Conservation (phyloP, 2,113 vertebrate species). For the Ciconia boyciana region DNA sequence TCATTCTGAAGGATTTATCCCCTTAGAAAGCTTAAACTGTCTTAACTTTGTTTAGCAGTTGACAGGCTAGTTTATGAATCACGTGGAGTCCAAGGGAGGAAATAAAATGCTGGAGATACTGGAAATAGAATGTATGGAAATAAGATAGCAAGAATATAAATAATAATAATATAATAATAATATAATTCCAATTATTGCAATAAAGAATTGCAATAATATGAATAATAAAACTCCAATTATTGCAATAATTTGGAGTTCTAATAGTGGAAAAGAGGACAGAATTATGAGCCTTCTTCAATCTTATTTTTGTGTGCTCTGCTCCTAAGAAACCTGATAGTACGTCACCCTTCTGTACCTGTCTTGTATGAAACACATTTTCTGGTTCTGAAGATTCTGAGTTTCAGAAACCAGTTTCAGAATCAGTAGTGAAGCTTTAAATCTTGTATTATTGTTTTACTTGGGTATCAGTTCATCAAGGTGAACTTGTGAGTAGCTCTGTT, state of each 20-base stretch:
- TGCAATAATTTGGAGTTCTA: not conserved
- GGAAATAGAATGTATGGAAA: not conserved
- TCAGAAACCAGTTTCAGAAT: not conserved
- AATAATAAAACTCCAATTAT: too few species aligned
- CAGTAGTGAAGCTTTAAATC: not conserved
- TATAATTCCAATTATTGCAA: too few species aligned
- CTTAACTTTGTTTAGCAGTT: not conserved
- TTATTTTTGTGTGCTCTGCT: not conserved
- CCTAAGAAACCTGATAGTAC: not conserved
- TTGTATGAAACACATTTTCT: not conserved
- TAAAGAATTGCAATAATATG: not conserved
- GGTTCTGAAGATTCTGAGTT: not conserved
- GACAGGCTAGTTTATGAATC: not conserved
- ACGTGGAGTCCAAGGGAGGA: not conserved
- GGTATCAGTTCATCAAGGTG: not conserved
- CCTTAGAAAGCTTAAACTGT: not conserved
- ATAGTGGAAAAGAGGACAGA: not conserved
- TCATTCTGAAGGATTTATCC: not conserved
- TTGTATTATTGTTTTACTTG: not conserved
- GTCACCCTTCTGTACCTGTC: not conserved
- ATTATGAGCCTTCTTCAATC: not conserved
- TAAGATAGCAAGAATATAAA: not conserved
- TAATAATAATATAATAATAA: too few species aligned
- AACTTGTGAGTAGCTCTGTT: not conserved
- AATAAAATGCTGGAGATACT: not conserved